Evolutionary conservation across 1,140 invertebrate species (phyloP), one percentile per base, ranked within the genome.

Genomic region (Oryzaephilus surinamensis): DNA sequence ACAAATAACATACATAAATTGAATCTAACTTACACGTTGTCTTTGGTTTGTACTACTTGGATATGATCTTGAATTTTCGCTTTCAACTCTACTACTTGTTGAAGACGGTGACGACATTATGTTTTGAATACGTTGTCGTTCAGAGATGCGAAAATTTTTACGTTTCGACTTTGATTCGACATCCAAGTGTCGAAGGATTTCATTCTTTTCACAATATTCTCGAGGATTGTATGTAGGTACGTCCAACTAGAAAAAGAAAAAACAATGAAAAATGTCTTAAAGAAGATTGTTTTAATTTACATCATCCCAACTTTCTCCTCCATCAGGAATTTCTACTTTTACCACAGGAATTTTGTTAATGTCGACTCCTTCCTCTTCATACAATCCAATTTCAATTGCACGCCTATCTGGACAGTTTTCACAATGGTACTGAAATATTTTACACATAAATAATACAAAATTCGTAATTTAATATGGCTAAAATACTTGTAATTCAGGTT

Each of bases 361-460:
- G 14, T 34, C 20, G 11, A 13, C 7, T 13, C 13, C 18, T 12
- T 6, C 27, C 11, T 37, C 19, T 8, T 26, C 7, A 21, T 37
- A 43, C 12, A 37, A 12, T 28, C 13, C 12, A 2, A 23, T 10
- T 26, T 43, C 41, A 3, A 43, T 32, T 8, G n/a, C 24, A 15
- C 21, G 31, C 4, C 41, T 13, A 32, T 38, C 30, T n/a, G 16
- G 13, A 20, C 41, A 43, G 12, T 21, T 31, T 24, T 43, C 17
- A 32, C 38, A 35, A 32, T 43, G 41, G 27, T 43, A 38, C 35
- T 43, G 19, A 28, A 41, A 29, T 8, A 21, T 13, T 13, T 8
- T 15, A 17, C 12, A 14, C 15, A 12, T 23, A 7, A 15, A 11
- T 18, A n/a, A 15, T 32, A 17, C n/a, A 20, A 13, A 31, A 40